phyloP scores from a whole-genome alignment of 2,113 vertebrate species.

The Grammomys surdaster region DNA sequence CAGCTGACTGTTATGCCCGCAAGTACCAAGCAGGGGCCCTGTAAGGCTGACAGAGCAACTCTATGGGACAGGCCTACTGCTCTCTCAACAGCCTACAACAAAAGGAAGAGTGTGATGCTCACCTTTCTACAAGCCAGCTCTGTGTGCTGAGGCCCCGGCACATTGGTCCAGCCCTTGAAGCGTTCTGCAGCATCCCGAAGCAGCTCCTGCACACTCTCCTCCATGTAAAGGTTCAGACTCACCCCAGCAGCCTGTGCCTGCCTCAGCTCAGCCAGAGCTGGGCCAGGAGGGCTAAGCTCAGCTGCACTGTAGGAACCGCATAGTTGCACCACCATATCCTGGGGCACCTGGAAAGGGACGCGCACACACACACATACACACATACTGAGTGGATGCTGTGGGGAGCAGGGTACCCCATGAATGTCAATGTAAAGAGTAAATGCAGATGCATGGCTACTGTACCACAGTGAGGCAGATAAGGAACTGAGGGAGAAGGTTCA shows the following conservation, averaged over 20 bases:
- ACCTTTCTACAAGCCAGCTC: conserved; percentile 93
- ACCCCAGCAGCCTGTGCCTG: conserved; percentile 70
- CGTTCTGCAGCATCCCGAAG: conserved; percentile 88
- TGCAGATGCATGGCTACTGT: not conserved
- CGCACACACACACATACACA: not conserved
- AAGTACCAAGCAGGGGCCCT: not conserved
- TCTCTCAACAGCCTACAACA: not conserved
- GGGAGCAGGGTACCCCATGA: not conserved
- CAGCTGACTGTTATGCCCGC: not conserved
- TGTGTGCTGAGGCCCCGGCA: conserved; percentile 86
- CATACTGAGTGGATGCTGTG: not conserved
- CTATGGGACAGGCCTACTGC: no score
- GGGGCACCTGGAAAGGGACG: conserved; percentile 87
- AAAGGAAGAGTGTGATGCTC: not conserved
- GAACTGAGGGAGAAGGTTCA: not conserved
- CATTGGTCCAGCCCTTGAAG: conserved; percentile 90
- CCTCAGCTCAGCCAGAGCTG: conserved; percentile 85
- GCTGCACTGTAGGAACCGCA: conserved; percentile 89
- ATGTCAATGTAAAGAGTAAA: not conserved
- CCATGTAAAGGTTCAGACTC: conserved; percentile 87
- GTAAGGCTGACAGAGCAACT: not conserved
- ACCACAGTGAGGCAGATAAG: not conserved
- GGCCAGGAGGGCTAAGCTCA: conserved; percentile 86
- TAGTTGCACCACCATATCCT: conserved; percentile 91
- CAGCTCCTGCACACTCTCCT: conserved; percentile 88